A percentile compares a stretch with the other conserved stretches of the same genome.
Evolutionary conservation across 1,140 invertebrate genomes (phyloP).

Genomic region (Leptopilina clavipes): DNA sequence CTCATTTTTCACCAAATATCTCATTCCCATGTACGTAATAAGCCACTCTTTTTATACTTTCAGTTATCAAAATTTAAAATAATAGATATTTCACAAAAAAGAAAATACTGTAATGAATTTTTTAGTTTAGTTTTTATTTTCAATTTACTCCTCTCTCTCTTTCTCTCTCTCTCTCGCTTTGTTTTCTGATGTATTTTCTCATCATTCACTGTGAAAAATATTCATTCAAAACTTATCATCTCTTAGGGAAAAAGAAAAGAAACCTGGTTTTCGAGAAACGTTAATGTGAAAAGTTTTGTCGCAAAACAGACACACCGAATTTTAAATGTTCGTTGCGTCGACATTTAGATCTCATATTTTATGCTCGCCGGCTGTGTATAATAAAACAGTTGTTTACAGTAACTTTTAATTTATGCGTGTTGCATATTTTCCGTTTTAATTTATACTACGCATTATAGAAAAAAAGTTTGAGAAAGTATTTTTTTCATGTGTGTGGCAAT

Average conservation of each 20-base stretch:
- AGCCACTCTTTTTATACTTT: not conserved
- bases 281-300: slow-evolving; percentile 24
- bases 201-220: slow-evolving; percentile 30
- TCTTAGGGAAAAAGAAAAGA: slow-evolving; percentile 12
- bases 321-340: slow-evolving; percentile 1
- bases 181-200: not conserved
- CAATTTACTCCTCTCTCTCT: not conserved
- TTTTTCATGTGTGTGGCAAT: not conserved
- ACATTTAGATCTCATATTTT: slow-evolving; percentile 17
- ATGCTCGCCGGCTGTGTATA: slow-evolving; percentile 3
- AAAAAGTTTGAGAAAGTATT: not conserved
- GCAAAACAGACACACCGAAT: slow-evolving; percentile 9
- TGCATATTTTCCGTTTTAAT: not conserved
- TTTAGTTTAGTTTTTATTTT: slow-evolving; percentile 33
- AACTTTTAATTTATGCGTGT: slow-evolving; percentile 13
- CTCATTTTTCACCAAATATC: slow-evolving; percentile 19
- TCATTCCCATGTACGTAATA: not conserved
- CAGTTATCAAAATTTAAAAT: not conserved
- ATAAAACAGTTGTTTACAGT: slow-evolving; percentile 26
- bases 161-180: not conserved
- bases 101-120: no score
- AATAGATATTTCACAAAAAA: not conserved
- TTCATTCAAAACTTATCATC: slow-evolving; percentile 18
- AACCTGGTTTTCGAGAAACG: not conserved
- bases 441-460: slow-evolving; percentile 3